Evolutionary conservation across 2,113 vertebrate species (phyloP), one percentile per base, ranked within the genome.

Genomic region (Nesoenas mayeri): DNA sequence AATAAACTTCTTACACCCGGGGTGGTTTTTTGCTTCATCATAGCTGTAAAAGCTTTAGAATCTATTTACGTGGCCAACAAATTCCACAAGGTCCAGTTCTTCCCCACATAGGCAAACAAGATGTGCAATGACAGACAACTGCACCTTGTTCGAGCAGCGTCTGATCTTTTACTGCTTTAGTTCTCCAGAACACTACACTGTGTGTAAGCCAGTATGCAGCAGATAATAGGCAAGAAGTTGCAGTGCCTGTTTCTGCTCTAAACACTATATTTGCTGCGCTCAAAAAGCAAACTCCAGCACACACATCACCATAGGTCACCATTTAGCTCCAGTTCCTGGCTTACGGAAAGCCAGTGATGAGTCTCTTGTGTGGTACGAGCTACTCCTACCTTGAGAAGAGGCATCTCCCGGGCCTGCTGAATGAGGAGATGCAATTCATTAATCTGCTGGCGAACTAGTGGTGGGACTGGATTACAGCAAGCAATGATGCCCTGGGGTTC

Each of bases 401-500:
- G 99, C 97, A 98, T 99, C 91, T 99, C 99, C 78, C 99, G 97
- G 18, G 98, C 99, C 89, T 99, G 98, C 95, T 98, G 98, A 89
- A 99, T 94, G 8, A 99, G 92, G 84, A 98, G 98, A 84, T 99
- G 99, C 77, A 99, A 98, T 93, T 99, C 99, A 58, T 99, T 99
- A 88, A 99, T 94, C 97, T 99, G 99, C 96, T 99, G 99, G 74
- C 99, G 98, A 60, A 99, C 98, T 18, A 99, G 97, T 1, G 99
- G 99, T 1, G 99, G 99, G 2, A 99, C 97, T 0, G 99, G 99
- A 97, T 98, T 99, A 94, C 99, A 99, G 97, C 99, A 99, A 31
- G 99, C 99, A 72, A 99, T 97, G 96, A 99, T 98, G 89, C 99
- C 99, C 97, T 99, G 99, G 40, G 98, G 98, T 83, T 99, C 99